A percentile compares a stretch with the other conserved stretches of the same genome.
These are phyloP conservation scores for Arrhopalites spinosus DNA, from an alignment of 2,888 invertebrate species.

Conservation along the genomic window DNA sequence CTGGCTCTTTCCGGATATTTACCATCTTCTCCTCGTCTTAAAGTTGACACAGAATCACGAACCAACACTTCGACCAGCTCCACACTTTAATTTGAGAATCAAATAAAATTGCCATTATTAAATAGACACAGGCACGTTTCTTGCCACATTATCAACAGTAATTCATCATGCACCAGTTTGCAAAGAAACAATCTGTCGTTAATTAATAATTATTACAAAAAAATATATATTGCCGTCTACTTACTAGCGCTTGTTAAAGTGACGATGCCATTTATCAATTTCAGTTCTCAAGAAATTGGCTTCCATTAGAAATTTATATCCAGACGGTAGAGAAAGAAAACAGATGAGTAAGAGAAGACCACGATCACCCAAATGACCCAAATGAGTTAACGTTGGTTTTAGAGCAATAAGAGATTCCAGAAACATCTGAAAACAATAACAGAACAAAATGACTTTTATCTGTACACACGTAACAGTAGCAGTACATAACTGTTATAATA, in stretches of 20 bases:
- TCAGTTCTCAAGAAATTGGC: slow-evolving; percentile 72
- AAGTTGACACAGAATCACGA: slow-evolving; percentile 83
- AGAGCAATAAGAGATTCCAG: slow-evolving; percentile 76
- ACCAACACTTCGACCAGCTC: slow-evolving; percentile 85
- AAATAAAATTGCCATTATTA: too few relatives aligned
- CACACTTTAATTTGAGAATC: too few relatives aligned
- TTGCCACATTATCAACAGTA: too few relatives aligned
- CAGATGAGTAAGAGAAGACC: slow-evolving; percentile 77
- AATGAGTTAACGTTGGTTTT: slow-evolving; percentile 69
- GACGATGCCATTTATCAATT: slow-evolving; percentile 77
- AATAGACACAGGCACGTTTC: too few relatives aligned
- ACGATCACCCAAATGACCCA: slow-evolving; percentile 77
- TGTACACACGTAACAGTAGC: neutral
- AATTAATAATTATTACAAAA: neutral
- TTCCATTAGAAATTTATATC: slow-evolving; percentile 69
- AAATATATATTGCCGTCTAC: neutral
- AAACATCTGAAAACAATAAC: slow-evolving; percentile 69
- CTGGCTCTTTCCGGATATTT: slow-evolving; percentile 72
- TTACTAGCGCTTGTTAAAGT: slow-evolving; percentile 75
- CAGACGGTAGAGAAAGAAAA: slow-evolving; percentile 74
- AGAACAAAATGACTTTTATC: neutral
- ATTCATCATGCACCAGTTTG: too few relatives aligned
- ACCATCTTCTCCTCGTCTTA: slow-evolving; percentile 79
- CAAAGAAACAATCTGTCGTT: slow-evolving; percentile 63
- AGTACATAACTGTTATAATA: too few relatives aligned